Conservation (phyloP, 2,888 invertebrate species). For the Nomada fucata region DNA sequence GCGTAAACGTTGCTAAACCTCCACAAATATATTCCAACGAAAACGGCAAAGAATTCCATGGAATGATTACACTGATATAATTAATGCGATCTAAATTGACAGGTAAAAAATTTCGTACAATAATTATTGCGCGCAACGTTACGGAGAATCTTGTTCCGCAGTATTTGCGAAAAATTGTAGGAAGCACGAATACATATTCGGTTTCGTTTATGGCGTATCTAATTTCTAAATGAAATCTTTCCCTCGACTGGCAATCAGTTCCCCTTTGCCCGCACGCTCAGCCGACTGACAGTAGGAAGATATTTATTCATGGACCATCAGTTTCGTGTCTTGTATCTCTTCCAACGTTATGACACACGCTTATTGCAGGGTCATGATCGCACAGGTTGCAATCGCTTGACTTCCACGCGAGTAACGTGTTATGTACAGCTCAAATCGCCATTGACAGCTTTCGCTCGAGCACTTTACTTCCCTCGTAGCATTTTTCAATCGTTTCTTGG, state of each 20-base stretch:
- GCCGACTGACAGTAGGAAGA: slow-evolving; percentile 38
- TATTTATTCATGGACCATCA: slow-evolving; percentile 54
- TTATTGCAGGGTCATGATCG: slow-evolving; percentile 57
- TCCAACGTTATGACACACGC: slow-evolving; percentile 42
- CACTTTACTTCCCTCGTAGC: not conserved
- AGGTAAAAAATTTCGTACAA: too few species aligned
- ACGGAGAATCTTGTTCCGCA: not conserved
- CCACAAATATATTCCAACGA: too few species aligned
- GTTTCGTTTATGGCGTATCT: not conserved
- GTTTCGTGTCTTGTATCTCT: slow-evolving; percentile 44
- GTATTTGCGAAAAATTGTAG: not conserved
- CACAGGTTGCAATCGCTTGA: slow-evolving; percentile 41
- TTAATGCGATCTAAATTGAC: too few species aligned
- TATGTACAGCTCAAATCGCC: slow-evolving; percentile 23
- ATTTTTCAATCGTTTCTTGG: not conserved
- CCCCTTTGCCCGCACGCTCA: slow-evolving; percentile 8
- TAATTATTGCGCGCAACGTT: not conserved
- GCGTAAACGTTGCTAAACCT: not conserved
- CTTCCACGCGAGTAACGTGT: slow-evolving; percentile 23
- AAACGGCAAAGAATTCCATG: not conserved
- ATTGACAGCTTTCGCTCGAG: not conserved
- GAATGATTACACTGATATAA: too few species aligned
- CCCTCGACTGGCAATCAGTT: slow-evolving; percentile 28
- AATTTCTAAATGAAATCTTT: slow-evolving; percentile 33
- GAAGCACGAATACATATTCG: not conserved